phyloP scores from a whole-genome alignment of 2,797 vertebrate species.

The Erpetoichthys calabaricus region DNA sequence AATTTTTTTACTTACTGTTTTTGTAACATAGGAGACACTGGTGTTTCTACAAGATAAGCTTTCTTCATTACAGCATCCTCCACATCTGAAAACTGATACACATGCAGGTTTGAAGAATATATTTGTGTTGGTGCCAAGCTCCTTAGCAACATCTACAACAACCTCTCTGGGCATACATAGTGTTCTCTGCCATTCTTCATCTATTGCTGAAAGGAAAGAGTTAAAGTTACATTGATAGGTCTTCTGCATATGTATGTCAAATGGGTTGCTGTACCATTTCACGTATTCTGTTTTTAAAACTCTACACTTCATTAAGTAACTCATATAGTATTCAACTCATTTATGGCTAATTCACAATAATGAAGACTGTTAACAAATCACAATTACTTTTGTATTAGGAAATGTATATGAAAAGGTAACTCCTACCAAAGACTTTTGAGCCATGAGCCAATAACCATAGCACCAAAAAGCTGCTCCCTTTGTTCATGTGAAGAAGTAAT shows the following conservation, averaged over 20 bases:
- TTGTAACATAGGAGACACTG: conserved; percentile 72
- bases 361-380: too few species aligned
- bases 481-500: too few species aligned
- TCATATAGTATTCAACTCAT: background rate
- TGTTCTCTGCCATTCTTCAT: conserved; percentile 91
- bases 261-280: background rate
- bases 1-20: conserved; percentile 66
- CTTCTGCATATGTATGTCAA: too few species aligned
- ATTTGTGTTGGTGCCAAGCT: conserved; percentile 68
- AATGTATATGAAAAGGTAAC: too few species aligned
- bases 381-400: too few species aligned
- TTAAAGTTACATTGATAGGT: background rate
- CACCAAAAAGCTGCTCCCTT: too few species aligned
- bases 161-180: conserved; percentile 88
- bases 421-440: too few species aligned
- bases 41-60: conserved; percentile 77
- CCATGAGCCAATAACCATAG: too few species aligned
- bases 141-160: conserved; percentile 82
- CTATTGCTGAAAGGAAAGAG: conserved; percentile 55
- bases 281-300: background rate
- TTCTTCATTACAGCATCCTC: conserved; percentile 90
- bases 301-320: background rate
- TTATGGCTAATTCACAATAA: background rate
- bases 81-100: conserved; percentile 77
- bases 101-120: conserved; percentile 94